These are phyloP conservation scores for Acanthis flammea DNA, from an alignment of 2,797 vertebrate genomes.

Conservation along the genomic window DNA sequence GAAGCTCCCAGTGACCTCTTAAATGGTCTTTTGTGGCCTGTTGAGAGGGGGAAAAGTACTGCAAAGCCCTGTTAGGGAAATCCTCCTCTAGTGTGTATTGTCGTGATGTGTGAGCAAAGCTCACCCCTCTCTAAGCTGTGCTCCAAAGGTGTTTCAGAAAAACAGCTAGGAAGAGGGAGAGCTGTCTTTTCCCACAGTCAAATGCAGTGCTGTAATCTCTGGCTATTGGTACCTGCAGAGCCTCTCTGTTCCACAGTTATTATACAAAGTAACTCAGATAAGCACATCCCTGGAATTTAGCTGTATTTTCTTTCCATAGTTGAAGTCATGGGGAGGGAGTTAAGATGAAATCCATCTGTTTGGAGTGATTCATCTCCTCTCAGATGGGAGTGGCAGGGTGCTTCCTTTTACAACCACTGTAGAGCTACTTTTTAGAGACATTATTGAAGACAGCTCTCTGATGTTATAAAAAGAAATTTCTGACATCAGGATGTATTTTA, in stretches of 20 bases:
- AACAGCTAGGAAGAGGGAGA: background rate
- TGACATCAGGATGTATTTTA: background rate
- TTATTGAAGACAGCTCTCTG: background rate
- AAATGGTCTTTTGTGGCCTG: background rate
- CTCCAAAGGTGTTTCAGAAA: background rate
- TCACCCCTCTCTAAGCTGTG: background rate
- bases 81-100: background rate
- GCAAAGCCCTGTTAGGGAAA: background rate
- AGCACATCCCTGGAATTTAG: conserved; percentile 20
- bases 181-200: background rate
- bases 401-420: background rate
- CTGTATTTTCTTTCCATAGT: background rate
- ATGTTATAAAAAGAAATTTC: background rate
- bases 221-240: conserved; percentile 5
- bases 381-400: conserved; percentile 35
- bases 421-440: background rate
- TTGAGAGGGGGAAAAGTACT: background rate
- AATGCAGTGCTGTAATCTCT: background rate
- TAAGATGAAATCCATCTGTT: conserved; percentile 28
- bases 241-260: background rate
- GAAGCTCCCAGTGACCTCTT: background rate
- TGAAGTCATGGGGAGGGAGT: conserved; percentile 11
- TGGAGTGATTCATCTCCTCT: conserved; percentile 42
- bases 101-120: background rate
- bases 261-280: background rate